A percentile compares a stretch with the other conserved stretches of the same genome.
phyloP scores from a whole-genome alignment of 2,113 vertebrate species.

The Sakesphorus luctuosus region DNA sequence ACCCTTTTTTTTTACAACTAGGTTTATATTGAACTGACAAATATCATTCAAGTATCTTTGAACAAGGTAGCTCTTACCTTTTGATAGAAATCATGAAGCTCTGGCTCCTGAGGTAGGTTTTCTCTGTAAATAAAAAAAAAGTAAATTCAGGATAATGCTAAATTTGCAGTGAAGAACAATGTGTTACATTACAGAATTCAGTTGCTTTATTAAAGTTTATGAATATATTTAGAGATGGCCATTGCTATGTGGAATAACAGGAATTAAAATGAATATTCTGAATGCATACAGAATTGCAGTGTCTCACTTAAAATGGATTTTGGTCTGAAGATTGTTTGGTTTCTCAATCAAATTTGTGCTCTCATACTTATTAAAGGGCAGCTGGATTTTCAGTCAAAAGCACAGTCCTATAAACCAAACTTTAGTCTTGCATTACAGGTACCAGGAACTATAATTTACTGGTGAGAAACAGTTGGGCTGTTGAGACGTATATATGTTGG shows the following conservation, averaged over 20 bases:
- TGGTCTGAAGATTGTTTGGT: neutral
- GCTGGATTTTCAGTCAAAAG: neutral
- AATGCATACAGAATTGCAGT: neutral
- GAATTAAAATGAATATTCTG: neutral
- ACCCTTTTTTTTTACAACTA: neutral
- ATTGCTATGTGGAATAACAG: neutral
- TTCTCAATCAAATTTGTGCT: neutral
- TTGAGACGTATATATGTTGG: fast-evolving
- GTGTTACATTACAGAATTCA: neutral
- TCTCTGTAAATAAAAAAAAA: constrained; percentile 13
- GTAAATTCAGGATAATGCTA: neutral
- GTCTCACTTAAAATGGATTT: neutral
- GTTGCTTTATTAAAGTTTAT: neutral
- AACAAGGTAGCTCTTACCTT: constrained; percentile 39
- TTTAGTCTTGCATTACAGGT: neutral
- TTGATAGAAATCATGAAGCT: constrained; percentile 1
- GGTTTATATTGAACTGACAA: constrained; percentile 50
- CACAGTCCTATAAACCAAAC: neutral
- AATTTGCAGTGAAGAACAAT: constrained; percentile 5
- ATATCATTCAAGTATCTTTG: constrained; percentile 33
- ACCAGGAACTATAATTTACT: neutral
- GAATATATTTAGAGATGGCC: neutral
- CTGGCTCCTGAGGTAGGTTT: neutral
- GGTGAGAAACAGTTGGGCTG: neutral
- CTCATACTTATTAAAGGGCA: neutral